phyloP scores from a whole-genome alignment of 2,797 vertebrate species.

The Prionace glauca region DNA sequence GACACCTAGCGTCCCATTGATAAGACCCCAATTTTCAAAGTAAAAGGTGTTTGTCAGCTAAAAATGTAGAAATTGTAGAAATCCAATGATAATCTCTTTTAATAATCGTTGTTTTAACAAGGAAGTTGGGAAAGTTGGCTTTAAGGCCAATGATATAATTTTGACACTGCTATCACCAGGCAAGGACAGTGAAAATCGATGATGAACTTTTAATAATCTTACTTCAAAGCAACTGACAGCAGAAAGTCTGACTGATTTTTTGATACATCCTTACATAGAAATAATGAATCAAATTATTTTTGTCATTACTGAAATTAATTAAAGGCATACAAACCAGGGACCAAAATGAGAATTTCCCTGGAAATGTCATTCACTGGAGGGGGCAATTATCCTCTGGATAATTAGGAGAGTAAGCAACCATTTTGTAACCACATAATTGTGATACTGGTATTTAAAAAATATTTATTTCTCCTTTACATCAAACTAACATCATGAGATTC shows the following conservation, averaged over 20 bases:
- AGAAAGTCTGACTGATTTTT: not conserved
- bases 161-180: not conserved
- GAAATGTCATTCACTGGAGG: not conserved
- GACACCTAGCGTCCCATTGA: not conserved
- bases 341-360: not conserved
- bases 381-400: no score
- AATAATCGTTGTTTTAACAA: not conserved
- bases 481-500: not conserved
- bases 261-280: not conserved
- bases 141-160: not conserved
- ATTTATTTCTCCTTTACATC: not conserved
- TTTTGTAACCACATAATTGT: not conserved
- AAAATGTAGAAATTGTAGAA: not conserved
- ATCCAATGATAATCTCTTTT: not conserved
- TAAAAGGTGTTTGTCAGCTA: not conserved
- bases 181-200: not conserved
- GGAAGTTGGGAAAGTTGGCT: not conserved
- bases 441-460: not conserved
- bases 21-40: not conserved
- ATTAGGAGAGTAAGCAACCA: not conserved
- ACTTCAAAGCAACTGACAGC: not conserved
- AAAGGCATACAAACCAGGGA: not conserved
- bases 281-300: not conserved
- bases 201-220: not conserved
- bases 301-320: not conserved